A percentile compares a stretch with the other conserved stretches of the same genome.
Evolutionary conservation across 2,888 invertebrate species (phyloP).

Genomic region (Ischnus inquisitorius): DNA sequence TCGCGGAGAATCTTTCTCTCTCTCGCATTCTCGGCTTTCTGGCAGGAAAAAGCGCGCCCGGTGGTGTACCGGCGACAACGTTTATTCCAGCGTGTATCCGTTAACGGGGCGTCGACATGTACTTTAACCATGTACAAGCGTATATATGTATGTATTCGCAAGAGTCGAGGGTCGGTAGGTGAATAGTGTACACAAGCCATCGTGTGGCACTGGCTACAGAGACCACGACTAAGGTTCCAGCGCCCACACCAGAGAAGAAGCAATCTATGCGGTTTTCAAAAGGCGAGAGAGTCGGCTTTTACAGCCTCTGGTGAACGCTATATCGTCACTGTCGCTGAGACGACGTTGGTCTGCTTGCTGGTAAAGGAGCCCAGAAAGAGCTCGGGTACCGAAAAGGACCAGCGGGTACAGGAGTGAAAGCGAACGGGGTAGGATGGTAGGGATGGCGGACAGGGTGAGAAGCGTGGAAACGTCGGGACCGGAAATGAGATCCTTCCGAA

Average conservation of each 20-base stretch:
- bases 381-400: conserved; percentile 16
- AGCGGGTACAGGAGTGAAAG: conserved; percentile 6
- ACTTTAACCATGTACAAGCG: conserved; percentile 4
- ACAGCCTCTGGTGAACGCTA: conserved; percentile 43
- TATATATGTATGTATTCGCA: conserved; percentile 1
- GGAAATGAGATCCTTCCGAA: conserved; percentile 73
- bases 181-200: conserved; percentile 11
- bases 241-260: conserved; percentile 39
- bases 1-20: background rate
- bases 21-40: conserved; percentile 6
- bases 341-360: conserved; percentile 24
- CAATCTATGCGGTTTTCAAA: conserved; percentile 67
- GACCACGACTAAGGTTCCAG: conserved; percentile 29
- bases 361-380: conserved; percentile 39
- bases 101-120: conserved; percentile 48
- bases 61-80: conserved; percentile 35
- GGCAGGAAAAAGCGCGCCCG: conserved; percentile 46
- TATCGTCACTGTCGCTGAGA: conserved; percentile 20
- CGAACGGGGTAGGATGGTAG: background rate
- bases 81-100: conserved; percentile 53
- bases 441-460: conserved; percentile 22
- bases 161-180: too few species aligned
- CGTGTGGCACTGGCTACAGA: conserved; percentile 26
- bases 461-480: conserved; percentile 67
- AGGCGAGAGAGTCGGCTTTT: conserved; percentile 57